Base-by-base conservation (phyloP, 64 coral and sea anemone genomes). In the Stichodactyla helianthus region DNA sequence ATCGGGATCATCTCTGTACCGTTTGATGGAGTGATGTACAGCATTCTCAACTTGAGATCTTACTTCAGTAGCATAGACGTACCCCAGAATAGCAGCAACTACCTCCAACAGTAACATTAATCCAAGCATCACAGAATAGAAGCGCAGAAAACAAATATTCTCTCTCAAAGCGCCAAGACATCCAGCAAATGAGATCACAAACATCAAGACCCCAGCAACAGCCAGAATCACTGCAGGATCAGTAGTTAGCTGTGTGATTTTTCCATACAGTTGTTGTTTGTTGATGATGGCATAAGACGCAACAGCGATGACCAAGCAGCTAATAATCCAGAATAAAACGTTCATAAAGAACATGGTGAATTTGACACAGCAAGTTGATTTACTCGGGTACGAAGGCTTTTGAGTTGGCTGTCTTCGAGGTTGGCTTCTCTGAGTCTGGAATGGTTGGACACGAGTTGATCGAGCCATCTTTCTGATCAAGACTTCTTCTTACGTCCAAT, bases 261-360 rank as follows among this genome's bases (percentile, higher is more conserved):
- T 86, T 0, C 92, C 95, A 80, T 94, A 94, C 4, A 98, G 88
- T 65, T 92, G 82, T 55, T 94, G 87, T 82, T 98, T 98, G 79
- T 98, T 91, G 10, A 94, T 17, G 60, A 98, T 89, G 7, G 95
- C 95, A n/a, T 89, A 94, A 11, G 85, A 71, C 0, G 88, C 92
- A 26, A 98, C 94, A 9, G 92, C 95, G 54, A 94, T 23, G 84
- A 98, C 85, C 44, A 98, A 18, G 68, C 92, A 94, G 82, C 95
- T 92, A 6, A 86, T 19, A 50, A 94, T 54, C 92, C 92, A 94
- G 50, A 98, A 98, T 50, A 98, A 31, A n/a, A 98, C 88, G 79
- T 98, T 98, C 90, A 94, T 92, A 71, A 92, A 98, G 82, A 98
- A 98, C 71, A 98, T 87, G 17, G 89, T 79, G 84, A 94, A 98